Base-by-base conservation (phyloP, 2,797 vertebrate species). In the Phoeniculus purpureus region DNA sequence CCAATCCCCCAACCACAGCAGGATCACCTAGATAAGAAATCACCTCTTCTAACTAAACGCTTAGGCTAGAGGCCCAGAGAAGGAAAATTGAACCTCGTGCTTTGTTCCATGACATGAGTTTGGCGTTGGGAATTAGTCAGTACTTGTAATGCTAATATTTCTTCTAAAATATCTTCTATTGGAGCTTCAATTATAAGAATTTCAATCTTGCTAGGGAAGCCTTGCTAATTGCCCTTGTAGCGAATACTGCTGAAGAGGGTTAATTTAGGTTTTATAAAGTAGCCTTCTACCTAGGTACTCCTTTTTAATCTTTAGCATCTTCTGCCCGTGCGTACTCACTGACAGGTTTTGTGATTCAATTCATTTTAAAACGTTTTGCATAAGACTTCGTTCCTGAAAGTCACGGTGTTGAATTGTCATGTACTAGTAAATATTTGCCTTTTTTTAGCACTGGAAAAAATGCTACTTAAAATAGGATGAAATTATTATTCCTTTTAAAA, bases 321-420 rank as follows among this genome's bases (percentile, higher is more conserved):
- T 10, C 18, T 83, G 29, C 43, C 22, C 32, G 7, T 19, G 5
- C 20, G 51, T 27, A 37, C 12, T 51, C 3, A 5, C 20, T 68
- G 27, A 61, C 6, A 68, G 19, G 3, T 65, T 80, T 91, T 82
- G 40, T 71, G 32, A 27, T 68, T 80, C 51, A 71, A 48, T 29
- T 1, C 47, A 43, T 62, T 48, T 40, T 7, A 18, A 67, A 59
- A 37, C 0, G 0, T 31, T 0, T 52, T 48, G 18, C 12, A 7
- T 32, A 56, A 77, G 13, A 29, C 4, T 52, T 75, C 50, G 9
- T 31, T 76, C 34, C 78, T 25, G 14, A 85, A 93, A 82, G 47
- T 13, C 10, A 13, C 47, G 68, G 9, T 68, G 11, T 61, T 74
- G 20, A 64, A 11, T 19, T 68, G 20, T n/a, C 18, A 26, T 34